Conservation (phyloP, 2,113 vertebrate genomes). For the Cyanistes caeruleus region DNA sequence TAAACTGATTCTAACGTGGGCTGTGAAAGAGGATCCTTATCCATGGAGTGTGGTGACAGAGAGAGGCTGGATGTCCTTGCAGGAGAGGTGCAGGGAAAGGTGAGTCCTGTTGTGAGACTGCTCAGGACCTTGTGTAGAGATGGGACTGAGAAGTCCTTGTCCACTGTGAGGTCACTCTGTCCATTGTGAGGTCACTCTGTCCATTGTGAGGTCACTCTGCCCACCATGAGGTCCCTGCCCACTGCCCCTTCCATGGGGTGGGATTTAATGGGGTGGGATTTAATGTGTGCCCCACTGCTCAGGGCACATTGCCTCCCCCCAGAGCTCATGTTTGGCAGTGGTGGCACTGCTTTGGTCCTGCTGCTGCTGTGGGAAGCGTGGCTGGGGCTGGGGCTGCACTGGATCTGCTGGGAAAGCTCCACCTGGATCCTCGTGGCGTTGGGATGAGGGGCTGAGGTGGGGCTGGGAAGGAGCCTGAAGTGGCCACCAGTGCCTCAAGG, state of each 20-base stretch:
- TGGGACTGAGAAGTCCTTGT: not conserved
- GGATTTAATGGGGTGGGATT: not conserved
- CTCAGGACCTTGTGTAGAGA: no score
- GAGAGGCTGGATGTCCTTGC: not conserved
- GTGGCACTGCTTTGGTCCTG: not conserved
- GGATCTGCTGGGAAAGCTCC: not conserved
- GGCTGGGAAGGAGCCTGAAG: not conserved
- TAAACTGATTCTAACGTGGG: rapidly evolving
- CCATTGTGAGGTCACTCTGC: no score
- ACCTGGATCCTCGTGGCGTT: rapidly evolving
- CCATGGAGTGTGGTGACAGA: rapidly evolving
- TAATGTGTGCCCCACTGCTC: not conserved
- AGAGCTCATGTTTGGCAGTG: not conserved
- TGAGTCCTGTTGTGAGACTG: not conserved
- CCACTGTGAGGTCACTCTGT: not conserved
- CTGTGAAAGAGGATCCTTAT: not conserved
- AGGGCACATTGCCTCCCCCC: rapidly evolving
- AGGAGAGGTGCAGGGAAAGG: not conserved
- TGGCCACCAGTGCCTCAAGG: not conserved
- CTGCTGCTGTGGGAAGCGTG: not conserved
- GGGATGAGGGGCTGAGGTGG: not conserved
- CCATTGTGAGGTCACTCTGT: not conserved
- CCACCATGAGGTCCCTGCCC: no score
- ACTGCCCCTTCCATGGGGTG: rapidly evolving
- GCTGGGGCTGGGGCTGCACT: not conserved